phyloP scores from a whole-genome alignment of 2,888 invertebrate genomes.

The Ophonus ardosiacus region DNA sequence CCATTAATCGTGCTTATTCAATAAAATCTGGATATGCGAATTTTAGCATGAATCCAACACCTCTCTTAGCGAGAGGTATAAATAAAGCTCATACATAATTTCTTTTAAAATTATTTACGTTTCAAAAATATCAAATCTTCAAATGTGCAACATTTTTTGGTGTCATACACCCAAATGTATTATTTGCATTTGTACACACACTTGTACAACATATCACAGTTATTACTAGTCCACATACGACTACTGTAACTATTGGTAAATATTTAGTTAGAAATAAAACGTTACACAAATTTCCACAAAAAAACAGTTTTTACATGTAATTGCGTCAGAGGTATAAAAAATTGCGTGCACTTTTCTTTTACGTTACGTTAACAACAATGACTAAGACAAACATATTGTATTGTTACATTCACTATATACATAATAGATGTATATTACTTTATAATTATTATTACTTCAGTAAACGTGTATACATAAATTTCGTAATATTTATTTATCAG shows the following conservation, averaged over 20 bases:
- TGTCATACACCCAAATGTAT: too few species aligned
- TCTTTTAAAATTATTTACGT: too few species aligned
- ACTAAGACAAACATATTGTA: neutral
- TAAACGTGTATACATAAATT: neutral
- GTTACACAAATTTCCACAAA: neutral
- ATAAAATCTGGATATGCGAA: too few species aligned
- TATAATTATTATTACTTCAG: neutral
- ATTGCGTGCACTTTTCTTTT: neutral
- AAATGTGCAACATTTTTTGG: too few species aligned
- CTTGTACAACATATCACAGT: neutral
- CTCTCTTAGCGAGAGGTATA: too few species aligned
- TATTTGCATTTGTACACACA: too few species aligned
- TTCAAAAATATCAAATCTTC: too few species aligned
- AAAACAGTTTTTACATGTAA: neutral
- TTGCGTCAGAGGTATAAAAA: slow-evolving; percentile 5
- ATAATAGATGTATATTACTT: slow-evolving; percentile 1
- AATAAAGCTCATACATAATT: too few species aligned
- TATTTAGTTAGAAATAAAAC: neutral
- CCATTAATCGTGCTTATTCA: too few species aligned
- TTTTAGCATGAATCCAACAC: too few species aligned
- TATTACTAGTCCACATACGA: neutral
- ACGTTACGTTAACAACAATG: slow-evolving; percentile 7
- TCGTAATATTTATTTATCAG: neutral
- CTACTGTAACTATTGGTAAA: neutral
- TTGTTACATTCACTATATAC: neutral